Evolutionary conservation across 2,888 invertebrate genomes (phyloP).

Genomic region (Prosapia bicincta): DNA sequence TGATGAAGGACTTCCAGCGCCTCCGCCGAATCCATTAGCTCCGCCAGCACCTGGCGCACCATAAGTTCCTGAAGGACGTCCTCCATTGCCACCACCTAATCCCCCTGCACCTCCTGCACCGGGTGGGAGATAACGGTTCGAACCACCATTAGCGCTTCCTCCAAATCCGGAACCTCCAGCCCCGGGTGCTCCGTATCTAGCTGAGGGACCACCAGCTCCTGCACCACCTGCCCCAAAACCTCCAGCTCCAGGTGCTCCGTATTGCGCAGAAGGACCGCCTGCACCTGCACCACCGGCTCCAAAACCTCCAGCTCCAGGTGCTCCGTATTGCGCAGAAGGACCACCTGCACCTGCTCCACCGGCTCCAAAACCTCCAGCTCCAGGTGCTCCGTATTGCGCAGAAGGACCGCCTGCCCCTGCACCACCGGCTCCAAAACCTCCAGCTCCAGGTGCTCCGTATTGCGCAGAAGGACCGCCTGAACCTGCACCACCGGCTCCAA

Average conservation of each 20-base stretch:
- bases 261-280: background rate
- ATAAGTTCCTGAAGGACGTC: background rate
- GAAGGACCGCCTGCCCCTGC: conserved; percentile 6
- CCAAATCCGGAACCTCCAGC: background rate
- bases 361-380: conserved; percentile 6
- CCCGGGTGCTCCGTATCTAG: conserved; percentile 23
- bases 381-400: conserved; percentile 11
- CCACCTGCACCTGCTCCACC: conserved; percentile 12
- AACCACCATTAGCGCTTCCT: conserved; percentile 4
- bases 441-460: conserved; percentile 10
- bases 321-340: conserved; percentile 20
- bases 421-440: background rate
- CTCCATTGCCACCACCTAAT: background rate
- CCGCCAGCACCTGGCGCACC: background rate
- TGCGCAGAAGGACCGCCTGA: background rate
- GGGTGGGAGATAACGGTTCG: background rate
- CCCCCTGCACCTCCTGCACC: background rate
- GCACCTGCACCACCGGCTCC: conserved; percentile 8
- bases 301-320: conserved; percentile 12
- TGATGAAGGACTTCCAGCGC: background rate
- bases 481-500: background rate
- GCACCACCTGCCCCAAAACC: background rate
- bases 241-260: conserved; percentile 15
- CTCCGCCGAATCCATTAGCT: background rate
- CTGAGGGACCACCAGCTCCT: conserved; percentile 13